These are phyloP conservation scores for Hycleus phaleratus DNA, from an alignment of 1,140 invertebrate genomes.

Conservation along the genomic window DNA sequence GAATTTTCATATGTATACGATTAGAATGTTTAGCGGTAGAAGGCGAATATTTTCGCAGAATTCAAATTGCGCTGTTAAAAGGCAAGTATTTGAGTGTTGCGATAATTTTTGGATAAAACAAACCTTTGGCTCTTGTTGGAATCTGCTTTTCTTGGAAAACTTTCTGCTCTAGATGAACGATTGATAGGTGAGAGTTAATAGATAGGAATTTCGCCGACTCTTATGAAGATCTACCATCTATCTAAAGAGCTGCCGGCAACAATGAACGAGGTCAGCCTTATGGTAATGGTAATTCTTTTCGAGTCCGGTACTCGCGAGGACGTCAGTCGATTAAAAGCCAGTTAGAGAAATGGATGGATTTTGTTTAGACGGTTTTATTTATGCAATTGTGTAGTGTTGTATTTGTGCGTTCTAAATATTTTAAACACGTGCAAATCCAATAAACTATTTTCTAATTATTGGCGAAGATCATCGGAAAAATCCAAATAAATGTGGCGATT, in stretches of 20 bases:
- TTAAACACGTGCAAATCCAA: neutral
- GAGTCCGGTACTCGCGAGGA: conserved; percentile 2
- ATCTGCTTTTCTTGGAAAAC: too few relatives aligned
- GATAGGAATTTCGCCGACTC: conserved; percentile 15
- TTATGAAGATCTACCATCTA: neutral
- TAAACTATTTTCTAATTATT: too few relatives aligned
- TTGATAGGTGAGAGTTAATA: conserved; percentile 22
- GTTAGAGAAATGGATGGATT: conserved; percentile 2
- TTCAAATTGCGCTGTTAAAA: too few relatives aligned
- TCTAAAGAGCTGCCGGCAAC: conserved; percentile 13
- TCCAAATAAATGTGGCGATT: too few relatives aligned
- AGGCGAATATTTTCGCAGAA: too few relatives aligned
- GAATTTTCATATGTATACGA: too few relatives aligned
- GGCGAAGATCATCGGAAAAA: too few relatives aligned
- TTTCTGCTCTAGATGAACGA: neutral
- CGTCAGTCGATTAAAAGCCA: conserved; percentile 12
- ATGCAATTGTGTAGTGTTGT: neutral
- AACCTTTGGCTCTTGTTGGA: too few relatives aligned
- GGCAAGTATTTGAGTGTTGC: too few relatives aligned
- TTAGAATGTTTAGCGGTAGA: too few relatives aligned
- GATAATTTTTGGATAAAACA: too few relatives aligned
- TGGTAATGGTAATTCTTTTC: conserved; percentile 7
- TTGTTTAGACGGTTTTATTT: neutral
- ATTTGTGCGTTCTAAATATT: conserved; percentile 3
- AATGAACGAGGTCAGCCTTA: conserved; percentile 19